A percentile compares a stretch with the other conserved stretches of the same genome.
phyloP scores from a whole-genome alignment of 2,888 invertebrate genomes.

The Escarpia spicata region DNA sequence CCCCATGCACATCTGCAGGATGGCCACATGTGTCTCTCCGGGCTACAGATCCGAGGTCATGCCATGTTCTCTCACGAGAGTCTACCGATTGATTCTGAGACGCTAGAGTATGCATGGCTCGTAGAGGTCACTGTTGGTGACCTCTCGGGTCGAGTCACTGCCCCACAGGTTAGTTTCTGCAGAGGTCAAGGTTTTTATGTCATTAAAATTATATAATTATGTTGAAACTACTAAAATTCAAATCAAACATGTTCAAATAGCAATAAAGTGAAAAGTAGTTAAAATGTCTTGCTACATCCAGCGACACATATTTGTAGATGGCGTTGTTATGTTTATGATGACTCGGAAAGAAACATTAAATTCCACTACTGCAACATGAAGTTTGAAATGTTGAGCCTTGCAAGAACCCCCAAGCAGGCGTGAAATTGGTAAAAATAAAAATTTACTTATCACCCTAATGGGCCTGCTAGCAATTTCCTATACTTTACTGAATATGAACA shows the following conservation, averaged over 20 bases:
- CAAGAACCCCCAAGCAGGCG: too few species aligned
- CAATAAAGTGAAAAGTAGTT: neutral
- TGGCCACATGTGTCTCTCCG: conserved; percentile 75
- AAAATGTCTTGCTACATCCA: too few species aligned
- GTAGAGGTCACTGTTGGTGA: conserved; percentile 94
- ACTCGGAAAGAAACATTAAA: too few species aligned
- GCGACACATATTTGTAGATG: neutral
- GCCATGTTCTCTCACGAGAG: conserved; percentile 87
- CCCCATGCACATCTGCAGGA: conserved; percentile 33
- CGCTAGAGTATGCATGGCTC: conserved; percentile 96
- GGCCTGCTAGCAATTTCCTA: too few species aligned
- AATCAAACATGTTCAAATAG: neutral
- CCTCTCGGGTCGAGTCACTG: conserved; percentile 87
- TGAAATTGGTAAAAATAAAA: too few species aligned
- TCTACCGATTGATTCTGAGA: conserved; percentile 89
- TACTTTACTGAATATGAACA: too few species aligned
- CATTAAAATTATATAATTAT: too few species aligned
- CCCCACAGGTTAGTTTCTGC: conserved; percentile 74
- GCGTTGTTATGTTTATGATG: too few species aligned
- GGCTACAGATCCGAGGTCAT: conserved; percentile 78
- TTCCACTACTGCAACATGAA: too few species aligned
- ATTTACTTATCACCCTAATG: too few species aligned
- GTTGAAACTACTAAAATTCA: too few species aligned
- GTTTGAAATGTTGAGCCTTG: too few species aligned
- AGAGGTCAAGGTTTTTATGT: neutral